A percentile compares a stretch with the other conserved stretches of the same genome.
Evolutionary conservation across 1,140 invertebrate genomes (phyloP).

Genomic region (Spodoptera frugiperda): DNA sequence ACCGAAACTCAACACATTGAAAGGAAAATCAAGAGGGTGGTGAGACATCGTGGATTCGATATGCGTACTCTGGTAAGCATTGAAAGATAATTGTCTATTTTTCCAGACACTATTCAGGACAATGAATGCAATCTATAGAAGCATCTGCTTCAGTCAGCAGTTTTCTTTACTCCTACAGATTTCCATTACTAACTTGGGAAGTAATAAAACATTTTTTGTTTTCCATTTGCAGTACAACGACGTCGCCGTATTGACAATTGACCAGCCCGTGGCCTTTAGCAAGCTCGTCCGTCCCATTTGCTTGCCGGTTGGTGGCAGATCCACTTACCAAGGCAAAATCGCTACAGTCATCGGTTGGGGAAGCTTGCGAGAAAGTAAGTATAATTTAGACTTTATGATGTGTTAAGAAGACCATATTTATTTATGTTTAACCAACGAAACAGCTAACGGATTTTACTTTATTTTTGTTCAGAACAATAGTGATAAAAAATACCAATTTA

Average conservation of each 20-base stretch:
- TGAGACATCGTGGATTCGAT: conserved; percentile 94
- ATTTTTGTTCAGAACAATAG: too few species aligned
- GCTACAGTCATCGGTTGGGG: conserved; percentile 95
- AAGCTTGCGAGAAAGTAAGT: conserved; percentile 92
- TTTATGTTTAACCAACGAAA: too few species aligned
- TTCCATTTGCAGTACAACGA: conserved; percentile 91
- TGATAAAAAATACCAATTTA: too few species aligned
- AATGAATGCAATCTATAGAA: too few species aligned
- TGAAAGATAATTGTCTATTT: too few species aligned
- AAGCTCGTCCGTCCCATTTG: conserved; percentile 93
- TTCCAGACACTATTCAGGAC: too few species aligned
- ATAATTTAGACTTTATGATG: not conserved
- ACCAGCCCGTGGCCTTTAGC: conserved; percentile 91
- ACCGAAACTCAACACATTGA: conserved; percentile 91
- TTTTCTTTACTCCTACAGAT: too few species aligned
- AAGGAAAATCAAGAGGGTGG: conserved; percentile 92
- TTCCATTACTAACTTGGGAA: too few species aligned
- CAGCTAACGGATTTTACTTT: too few species aligned
- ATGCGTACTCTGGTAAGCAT: conserved; percentile 91
- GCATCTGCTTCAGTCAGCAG: too few species aligned
- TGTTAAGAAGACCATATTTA: too few species aligned
- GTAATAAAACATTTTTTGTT: conserved; percentile 14
- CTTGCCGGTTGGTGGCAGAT: conserved; percentile 88
- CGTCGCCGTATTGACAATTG: conserved; percentile 94
- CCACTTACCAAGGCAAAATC: conserved; percentile 88